phyloP scores from a whole-genome alignment of 1,140 invertebrate species.

The Atta cephalotes region DNA sequence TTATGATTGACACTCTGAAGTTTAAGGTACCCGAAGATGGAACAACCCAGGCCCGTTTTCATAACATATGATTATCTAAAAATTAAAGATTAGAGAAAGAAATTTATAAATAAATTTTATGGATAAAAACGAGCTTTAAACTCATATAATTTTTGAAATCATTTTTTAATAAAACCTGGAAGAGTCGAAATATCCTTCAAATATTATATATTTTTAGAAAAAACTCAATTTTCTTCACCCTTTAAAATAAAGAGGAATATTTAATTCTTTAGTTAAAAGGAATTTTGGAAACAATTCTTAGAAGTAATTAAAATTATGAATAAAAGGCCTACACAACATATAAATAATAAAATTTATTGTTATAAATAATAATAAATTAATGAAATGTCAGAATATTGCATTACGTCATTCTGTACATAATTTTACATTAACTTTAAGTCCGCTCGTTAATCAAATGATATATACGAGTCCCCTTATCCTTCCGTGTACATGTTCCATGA shows the following conservation, averaged over 20 bases:
- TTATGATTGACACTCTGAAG: too few species aligned
- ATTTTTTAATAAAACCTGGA: not conserved
- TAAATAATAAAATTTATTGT: not conserved
- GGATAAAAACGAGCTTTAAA: too few species aligned
- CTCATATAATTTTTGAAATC: too few species aligned
- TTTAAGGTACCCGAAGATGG: too few species aligned
- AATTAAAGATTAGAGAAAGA: too few species aligned
- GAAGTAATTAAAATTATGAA: not conserved
- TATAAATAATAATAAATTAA: slow-evolving; percentile 6
- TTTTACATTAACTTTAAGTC: slow-evolving; percentile 14
- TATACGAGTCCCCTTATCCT: not conserved
- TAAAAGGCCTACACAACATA: not conserved
- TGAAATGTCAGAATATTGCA: not conserved
- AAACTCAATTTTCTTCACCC: not conserved
- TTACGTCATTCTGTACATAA: not conserved
- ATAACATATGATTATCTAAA: too few species aligned
- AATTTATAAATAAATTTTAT: too few species aligned
- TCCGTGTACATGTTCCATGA: not conserved
- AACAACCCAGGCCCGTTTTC: too few species aligned
- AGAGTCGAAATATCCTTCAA: not conserved
- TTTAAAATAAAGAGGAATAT: too few species aligned
- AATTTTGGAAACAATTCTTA: not conserved
- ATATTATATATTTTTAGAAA: not conserved
- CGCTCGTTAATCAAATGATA: slow-evolving; percentile 29
- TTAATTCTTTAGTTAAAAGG: not conserved